A percentile compares a stretch with the other conserved stretches of the same genome.
These are phyloP conservation scores for Serripes groenlandicus DNA, from an alignment of 2,888 invertebrate species.

Conservation along the genomic window DNA sequence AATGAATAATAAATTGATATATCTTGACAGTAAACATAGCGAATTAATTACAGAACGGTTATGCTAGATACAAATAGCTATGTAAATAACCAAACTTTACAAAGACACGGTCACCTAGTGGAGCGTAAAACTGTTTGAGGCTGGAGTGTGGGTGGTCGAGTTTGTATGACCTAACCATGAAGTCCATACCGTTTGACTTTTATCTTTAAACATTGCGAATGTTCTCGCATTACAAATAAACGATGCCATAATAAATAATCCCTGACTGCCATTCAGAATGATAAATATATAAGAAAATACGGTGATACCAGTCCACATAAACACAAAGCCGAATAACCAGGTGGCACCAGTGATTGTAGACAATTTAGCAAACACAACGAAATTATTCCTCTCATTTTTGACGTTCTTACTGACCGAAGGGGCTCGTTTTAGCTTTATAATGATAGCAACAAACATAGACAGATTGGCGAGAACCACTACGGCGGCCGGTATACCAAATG, in stretches of 20 bases:
- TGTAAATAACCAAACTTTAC: too few species aligned
- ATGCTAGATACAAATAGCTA: too few species aligned
- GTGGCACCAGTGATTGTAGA: constrained; percentile 48
- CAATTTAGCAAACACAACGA: constrained; percentile 44
- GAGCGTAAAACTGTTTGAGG: too few species aligned
- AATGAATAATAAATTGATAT: too few species aligned
- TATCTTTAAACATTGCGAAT: constrained; percentile 19
- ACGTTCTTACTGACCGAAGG: constrained; percentile 17
- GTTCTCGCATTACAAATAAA: constrained; percentile 49
- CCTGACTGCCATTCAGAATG: constrained; percentile 49
- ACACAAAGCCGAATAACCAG: constrained; percentile 56
- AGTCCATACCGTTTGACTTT: too few species aligned
- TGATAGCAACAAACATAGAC: constrained; percentile 27
- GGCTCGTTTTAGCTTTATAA: constrained; percentile 20
- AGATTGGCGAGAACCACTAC: constrained; percentile 43
- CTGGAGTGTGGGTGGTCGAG: too few species aligned
- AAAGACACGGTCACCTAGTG: too few species aligned
- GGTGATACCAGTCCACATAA: constrained; percentile 19
- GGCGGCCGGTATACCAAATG: constrained; percentile 46
- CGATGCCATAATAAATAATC: constrained; percentile 47
- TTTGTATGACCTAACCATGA: too few species aligned
- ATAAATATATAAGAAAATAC: constrained; percentile 53
- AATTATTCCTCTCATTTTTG: constrained; percentile 31
- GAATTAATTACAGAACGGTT: too few species aligned
- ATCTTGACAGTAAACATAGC: too few species aligned